Conservation (phyloP, 2,797 vertebrate species). For the Remorina albescens region DNA sequence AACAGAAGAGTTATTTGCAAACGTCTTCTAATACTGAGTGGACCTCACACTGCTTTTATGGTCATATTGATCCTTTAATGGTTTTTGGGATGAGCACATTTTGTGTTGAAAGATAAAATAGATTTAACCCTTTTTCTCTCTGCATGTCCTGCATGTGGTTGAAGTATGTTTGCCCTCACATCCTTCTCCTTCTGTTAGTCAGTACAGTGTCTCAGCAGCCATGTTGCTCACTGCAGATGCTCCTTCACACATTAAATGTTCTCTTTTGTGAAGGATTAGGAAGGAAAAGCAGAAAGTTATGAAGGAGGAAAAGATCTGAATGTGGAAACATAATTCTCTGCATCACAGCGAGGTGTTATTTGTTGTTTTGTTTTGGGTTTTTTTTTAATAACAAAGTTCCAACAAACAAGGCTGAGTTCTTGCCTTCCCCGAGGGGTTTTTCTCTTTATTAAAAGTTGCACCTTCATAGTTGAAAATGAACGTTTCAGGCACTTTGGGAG, state of each 20-base stretch:
- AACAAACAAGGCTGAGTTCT: constrained; percentile 1
- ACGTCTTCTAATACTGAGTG: background rate
- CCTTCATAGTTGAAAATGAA: constrained; percentile 17
- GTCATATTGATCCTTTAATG: background rate
- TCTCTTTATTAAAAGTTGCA: constrained; percentile 43
- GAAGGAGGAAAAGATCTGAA: background rate
- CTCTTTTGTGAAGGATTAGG: background rate
- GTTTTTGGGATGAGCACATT: background rate
- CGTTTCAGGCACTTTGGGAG: constrained; percentile 9
- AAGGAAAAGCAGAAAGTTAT: background rate
- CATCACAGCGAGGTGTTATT: background rate
- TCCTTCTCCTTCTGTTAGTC: constrained; percentile 23
- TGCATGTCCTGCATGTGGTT: too few species aligned
- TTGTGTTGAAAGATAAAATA: background rate
- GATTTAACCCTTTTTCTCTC: background rate
- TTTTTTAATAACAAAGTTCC: background rate
- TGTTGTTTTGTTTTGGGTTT: too few species aligned
- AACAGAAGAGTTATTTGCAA: background rate
- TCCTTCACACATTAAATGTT: background rate
- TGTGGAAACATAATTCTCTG: background rate
- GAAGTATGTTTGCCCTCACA: background rate
- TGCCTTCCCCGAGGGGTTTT: constrained; percentile 33
- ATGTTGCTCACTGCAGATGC: background rate
- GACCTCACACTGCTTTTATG: background rate
- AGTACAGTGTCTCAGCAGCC: constrained; percentile 14